Evolutionary conservation across 2,888 invertebrate species (phyloP), one percentile per base, ranked within the genome.

Genomic region (Ferrisia virgata): DNA sequence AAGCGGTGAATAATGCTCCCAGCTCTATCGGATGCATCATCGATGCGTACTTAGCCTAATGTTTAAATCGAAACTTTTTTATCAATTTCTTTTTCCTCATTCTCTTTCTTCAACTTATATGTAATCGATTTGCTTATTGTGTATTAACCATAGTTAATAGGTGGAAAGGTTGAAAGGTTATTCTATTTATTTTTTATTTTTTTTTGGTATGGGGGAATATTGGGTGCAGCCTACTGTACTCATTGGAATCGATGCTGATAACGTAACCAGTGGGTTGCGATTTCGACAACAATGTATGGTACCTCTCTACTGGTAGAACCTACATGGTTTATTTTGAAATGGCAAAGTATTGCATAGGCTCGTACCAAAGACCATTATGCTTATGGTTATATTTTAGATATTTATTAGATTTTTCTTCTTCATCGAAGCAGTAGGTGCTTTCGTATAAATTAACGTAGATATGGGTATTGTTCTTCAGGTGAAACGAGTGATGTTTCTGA

Each of bases 11-110:
- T 31, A 47, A 31, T 31, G 79, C 79, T 79, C 31, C 15, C 15
- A 47, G 79, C 79, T 25, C 8, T 72, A 72, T 72, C 72, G 72
- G 58, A 64, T 72, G 33, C 72, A 72, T 72, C 72, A 25, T 72
- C 72, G 72, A 5, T 3, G n/a, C n/a, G n/a, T n/a, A n/a, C 6
- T 58, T 11, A 40, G 18, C 3, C 25, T 72, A 33, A 72, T 72
- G 72, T 72, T 72, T 72, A 72, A 72, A 72, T 72, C 72, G 72
- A 72, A 72, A 72, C 25, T 72, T 72, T n/a, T n/a, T 72, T 64
- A 64, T 64, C 58, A 64, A 28, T 64, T 64, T 64, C 18, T 47
- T 47, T 47, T 18, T 72, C 36, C 31, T 5, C 4, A 6, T 15
- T 53, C 13, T 4, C 18, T 53, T 53, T 4, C 53, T n/a, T n/a